Evolutionary conservation across 2,113 vertebrate species (phyloP).

Genomic region (Brachypteracias leptosomus): DNA sequence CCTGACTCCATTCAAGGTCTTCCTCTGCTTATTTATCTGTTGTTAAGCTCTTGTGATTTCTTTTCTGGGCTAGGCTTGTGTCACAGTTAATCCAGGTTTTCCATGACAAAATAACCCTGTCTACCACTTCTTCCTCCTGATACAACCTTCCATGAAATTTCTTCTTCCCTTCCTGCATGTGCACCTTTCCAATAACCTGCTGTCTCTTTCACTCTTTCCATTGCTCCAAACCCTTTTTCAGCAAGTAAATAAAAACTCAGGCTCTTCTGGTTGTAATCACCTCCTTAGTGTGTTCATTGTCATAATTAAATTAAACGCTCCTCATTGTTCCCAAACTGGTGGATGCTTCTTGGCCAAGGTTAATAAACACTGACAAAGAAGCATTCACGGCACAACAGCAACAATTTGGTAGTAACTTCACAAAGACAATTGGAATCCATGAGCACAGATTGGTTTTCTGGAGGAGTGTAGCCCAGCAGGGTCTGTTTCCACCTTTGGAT

Average conservation of each 20-base stretch:
- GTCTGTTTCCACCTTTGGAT: background rate
- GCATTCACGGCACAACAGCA: background rate
- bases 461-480: accelerated
- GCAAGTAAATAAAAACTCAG: background rate
- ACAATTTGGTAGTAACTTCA: background rate
- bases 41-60: background rate
- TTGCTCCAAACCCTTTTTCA: background rate
- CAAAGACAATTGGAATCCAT: background rate
- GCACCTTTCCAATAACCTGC: background rate
- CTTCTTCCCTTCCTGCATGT: background rate
- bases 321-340: background rate
- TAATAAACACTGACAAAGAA: background rate
- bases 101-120: background rate
- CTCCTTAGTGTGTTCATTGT: background rate
- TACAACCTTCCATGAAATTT: accelerated
- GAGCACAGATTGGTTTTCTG: background rate
- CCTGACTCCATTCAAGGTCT: background rate
- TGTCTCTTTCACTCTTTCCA: background rate
- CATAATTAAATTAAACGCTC: background rate
- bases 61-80: background rate
- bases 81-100: background rate
- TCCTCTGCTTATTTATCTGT: background rate
- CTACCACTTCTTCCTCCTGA: background rate
- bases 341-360: background rate
- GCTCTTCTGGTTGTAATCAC: background rate